Base-by-base conservation (phyloP, 35 echinoderm and acorn worm species). In the Heliocidaris erythrogramma region DNA sequence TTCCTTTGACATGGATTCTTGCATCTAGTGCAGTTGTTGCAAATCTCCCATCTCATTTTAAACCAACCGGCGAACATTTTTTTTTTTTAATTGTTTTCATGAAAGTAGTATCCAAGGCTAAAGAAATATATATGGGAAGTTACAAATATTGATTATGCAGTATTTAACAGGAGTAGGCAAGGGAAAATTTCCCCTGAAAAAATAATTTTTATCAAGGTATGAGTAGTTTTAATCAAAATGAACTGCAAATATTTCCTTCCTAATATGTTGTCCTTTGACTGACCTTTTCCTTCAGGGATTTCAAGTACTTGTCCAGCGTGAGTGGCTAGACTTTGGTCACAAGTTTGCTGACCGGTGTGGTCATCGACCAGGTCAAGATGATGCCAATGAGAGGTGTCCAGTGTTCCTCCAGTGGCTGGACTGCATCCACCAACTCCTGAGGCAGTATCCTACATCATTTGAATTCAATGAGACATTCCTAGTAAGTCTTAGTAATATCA, bases 391-490 rank as follows among this genome's bases (percentile, higher is more conserved):
- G 85, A 95, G 96, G 69, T 98, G 96, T 48, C 97, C 97, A 11
- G 97, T 98, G 13, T 98, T 98, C 94, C 94, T 98, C 14, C 97
- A 98, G 90, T 98, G 97, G 97, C 60, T 98, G 49, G 97, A 98
- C 60, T 96, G 96, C 48, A 86, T 98, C 12, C 97, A 98, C 95
- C 97, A 98, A 91, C 93, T 98, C 21, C 90, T 98, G 11, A 96
- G 61, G 92, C 97, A 98, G 94, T 98, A 95, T 88, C 97, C 97
- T 65, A 98, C 97, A 53, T 93, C 97, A 53, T 98, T 98, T 96
- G 94, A 98, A 94, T 98, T 98, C 95, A 98, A 98, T 94, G 96
- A 97, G 93, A 98, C 97, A 93, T 98, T 98, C 95, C 88, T 98
- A 94, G 97, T 98, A 98, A 96, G 97, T 89, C 35, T 42, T 42